phyloP scores from a whole-genome alignment of 2,888 invertebrate genomes.

The Latheticus oryzae region DNA sequence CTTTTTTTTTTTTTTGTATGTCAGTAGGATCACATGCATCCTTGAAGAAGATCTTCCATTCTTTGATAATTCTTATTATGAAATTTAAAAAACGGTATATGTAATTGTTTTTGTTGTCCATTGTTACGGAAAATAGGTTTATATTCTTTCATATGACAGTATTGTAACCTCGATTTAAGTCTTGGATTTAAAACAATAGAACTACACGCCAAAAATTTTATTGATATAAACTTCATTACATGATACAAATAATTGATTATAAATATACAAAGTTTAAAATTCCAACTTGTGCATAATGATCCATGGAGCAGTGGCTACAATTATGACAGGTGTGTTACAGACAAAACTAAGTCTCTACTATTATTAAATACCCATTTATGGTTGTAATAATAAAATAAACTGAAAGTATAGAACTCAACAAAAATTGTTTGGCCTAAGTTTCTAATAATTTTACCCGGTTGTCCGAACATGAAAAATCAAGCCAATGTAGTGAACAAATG shows the following conservation, averaged over 20 bases:
- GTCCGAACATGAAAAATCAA: slow-evolving; percentile 56
- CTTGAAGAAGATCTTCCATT: too few relatives aligned
- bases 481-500: slow-evolving; percentile 18
- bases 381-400: too few relatives aligned
- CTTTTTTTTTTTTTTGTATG: slow-evolving; percentile 18
- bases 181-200: slow-evolving; percentile 4
- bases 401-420: too few relatives aligned
- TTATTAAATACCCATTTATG: too few relatives aligned
- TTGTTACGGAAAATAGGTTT: slow-evolving; percentile 38
- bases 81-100: slow-evolving; percentile 46
- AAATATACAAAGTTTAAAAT: slow-evolving; percentile 66
- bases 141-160: slow-evolving; percentile 10
- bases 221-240: slow-evolving; percentile 60
- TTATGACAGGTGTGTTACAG: too few relatives aligned
- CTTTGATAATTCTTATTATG: too few relatives aligned
- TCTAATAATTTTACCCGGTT: slow-evolving; percentile 60
- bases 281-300: slow-evolving; percentile 64
- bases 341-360: slow-evolving; percentile 40
- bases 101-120: slow-evolving; percentile 44
- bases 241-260: slow-evolving; percentile 56
- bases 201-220: slow-evolving; percentile 52
- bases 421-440: slow-evolving; percentile 29
- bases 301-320: slow-evolving; percentile 48
- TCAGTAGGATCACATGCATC: slow-evolving; percentile 6
- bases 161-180: slow-evolving; percentile 4